Evolutionary conservation across 2,797 vertebrate genomes (phyloP).

Genomic region (Cephalopachus bancanus): DNA sequence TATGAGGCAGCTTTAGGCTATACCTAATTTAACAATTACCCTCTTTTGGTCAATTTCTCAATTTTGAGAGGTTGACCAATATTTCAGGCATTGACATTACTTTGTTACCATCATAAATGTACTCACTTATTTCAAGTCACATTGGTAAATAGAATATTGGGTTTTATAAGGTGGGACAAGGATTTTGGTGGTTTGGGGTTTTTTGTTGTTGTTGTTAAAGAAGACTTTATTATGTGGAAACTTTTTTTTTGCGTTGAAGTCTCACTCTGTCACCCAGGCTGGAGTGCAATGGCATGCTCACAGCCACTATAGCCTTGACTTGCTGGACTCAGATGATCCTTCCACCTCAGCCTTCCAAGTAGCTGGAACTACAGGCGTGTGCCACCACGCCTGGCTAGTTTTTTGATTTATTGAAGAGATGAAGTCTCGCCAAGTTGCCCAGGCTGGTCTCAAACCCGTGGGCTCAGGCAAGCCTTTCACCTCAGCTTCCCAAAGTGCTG

Average conservation of each 20-base stretch:
- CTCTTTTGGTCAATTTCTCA: neutral
- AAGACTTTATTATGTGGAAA: neutral
- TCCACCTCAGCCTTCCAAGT: too few species aligned
- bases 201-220: neutral
- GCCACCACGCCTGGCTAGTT: too few species aligned
- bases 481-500: too few species aligned
- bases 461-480: too few species aligned
- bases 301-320: too few species aligned
- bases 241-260: neutral
- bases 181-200: neutral
- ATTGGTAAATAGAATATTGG: neutral
- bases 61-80: neutral
- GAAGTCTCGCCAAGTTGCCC: too few species aligned
- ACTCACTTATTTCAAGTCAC: neutral
- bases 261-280: too few species aligned
- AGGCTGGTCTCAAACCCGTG: too few species aligned
- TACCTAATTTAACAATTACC: neutral
- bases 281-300: too few species aligned
- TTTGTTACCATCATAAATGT: neutral
- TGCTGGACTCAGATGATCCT: too few species aligned
- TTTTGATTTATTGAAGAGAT: too few species aligned
- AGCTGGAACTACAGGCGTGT: too few species aligned
- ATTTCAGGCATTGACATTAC: neutral
- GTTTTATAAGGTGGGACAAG: neutral
- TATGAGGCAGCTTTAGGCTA: neutral